These are phyloP conservation scores for Paraescarpia echinospica DNA, from an alignment of 1,140 invertebrate genomes.

Conservation along the genomic window DNA sequence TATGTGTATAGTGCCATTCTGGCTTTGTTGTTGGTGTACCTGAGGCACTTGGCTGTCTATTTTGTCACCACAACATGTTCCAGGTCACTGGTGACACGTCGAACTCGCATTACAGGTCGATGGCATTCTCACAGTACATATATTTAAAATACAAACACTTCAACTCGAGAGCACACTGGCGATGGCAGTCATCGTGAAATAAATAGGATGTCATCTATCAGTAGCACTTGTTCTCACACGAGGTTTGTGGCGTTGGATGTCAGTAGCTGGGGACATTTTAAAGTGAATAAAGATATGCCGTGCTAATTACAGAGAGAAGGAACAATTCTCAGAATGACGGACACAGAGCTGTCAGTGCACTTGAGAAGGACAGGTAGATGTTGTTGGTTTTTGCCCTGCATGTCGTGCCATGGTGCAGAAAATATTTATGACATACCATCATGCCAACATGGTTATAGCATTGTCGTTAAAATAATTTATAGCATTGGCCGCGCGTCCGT, in stretches of 20 bases:
- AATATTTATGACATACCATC: not conserved
- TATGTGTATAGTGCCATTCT: not conserved
- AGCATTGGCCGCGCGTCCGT: not conserved
- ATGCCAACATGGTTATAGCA: not conserved
- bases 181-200: not conserved
- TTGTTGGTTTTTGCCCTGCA: not conserved
- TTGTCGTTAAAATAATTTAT: constrained; percentile 7
- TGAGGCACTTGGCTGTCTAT: not conserved
- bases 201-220: not conserved
- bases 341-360: not conserved
- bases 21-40: not conserved
- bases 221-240: not conserved
- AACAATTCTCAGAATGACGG: not conserved
- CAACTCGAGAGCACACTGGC: not conserved
- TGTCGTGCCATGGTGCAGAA: not conserved
- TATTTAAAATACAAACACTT: constrained; percentile 7
- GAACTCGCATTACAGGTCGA: not conserved
- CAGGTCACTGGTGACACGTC: not conserved
- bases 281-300: not conserved
- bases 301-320: not conserved
- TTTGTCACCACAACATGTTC: not conserved
- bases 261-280: not conserved
- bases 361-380: not conserved
- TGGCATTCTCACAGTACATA: not conserved
- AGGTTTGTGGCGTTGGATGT: not conserved